phyloP scores from a whole-genome alignment of 1,140 invertebrate genomes.

The Luehdorfia chinensis region DNA sequence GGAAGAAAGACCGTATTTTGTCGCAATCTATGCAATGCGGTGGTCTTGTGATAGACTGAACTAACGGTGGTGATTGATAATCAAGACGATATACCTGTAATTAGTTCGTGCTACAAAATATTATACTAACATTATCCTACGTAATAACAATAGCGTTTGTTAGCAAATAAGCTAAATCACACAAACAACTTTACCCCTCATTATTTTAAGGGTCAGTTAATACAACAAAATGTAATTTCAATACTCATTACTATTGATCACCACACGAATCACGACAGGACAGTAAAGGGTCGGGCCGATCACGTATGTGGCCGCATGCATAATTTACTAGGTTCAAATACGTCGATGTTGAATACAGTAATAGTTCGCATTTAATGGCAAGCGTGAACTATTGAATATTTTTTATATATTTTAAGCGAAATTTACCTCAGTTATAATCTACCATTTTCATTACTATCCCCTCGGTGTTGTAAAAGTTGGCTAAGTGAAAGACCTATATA shows the following conservation, averaged over 20 bases:
- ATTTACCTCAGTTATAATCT: too few species aligned
- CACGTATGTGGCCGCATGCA: conserved; percentile 16
- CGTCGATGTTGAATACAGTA: background rate
- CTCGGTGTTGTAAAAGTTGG: too few species aligned
- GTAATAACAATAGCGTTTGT: too few species aligned
- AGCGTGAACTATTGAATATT: background rate
- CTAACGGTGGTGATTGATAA: too few species aligned
- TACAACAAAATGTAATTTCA: conserved; percentile 3
- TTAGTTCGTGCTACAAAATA: too few species aligned
- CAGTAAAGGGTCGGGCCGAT: background rate
- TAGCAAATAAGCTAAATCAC: background rate
- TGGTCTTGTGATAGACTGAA: too few species aligned
- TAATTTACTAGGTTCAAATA: conserved; percentile 12
- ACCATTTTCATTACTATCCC: too few species aligned
- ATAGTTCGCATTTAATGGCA: background rate
- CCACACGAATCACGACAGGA: conserved; percentile 17
- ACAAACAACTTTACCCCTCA: background rate
- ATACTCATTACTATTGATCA: conserved; percentile 27
- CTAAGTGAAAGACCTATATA: too few species aligned
- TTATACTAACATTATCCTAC: background rate
- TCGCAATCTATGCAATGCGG: too few species aligned
- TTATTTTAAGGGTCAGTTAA: background rate
- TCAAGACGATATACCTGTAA: too few species aligned
- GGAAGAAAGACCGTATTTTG: too few species aligned
- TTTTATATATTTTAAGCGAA: too few species aligned